Evolutionary conservation across 53 echinoderm and acorn worm genomes (phyloP).

Genomic region (Apostichopus leukothele): DNA sequence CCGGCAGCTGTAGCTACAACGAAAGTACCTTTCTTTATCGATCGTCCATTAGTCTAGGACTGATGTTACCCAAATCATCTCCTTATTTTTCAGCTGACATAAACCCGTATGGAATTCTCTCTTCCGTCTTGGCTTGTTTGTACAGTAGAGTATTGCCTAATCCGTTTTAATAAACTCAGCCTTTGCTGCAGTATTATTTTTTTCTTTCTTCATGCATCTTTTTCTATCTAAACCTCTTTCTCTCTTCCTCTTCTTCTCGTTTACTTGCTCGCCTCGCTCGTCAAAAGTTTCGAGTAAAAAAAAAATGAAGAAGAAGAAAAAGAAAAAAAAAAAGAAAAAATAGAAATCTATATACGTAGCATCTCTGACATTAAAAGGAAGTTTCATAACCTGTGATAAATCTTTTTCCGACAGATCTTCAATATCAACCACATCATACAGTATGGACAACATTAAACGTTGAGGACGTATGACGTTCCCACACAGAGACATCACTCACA

Average conservation of each 20-base stretch:
- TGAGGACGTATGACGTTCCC: not conserved
- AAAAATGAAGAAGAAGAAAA: too few species aligned
- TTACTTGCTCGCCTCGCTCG: conserved; percentile 21
- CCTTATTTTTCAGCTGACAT: conserved; percentile 8
- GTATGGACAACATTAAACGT: not conserved
- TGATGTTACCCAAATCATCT: conserved; percentile 11
- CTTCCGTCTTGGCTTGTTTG: conserved; percentile 5
- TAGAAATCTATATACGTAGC: not conserved
- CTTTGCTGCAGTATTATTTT: not conserved
- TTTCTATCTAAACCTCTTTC: not conserved
- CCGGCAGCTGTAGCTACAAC: conserved; percentile 26
- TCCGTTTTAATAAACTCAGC: conserved; percentile 6
- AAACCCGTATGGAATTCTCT: conserved; percentile 35
- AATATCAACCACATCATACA: not conserved
- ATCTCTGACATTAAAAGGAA: conserved; percentile 3
- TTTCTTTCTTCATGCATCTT: not conserved
- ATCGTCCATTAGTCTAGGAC: conserved; percentile 21
- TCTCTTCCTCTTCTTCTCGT: not conserved
- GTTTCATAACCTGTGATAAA: conserved; percentile 2
- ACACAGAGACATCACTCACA: too few species aligned
- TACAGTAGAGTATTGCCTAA: conserved; percentile 6
- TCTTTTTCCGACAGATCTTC: not conserved
- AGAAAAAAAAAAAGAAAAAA: too few species aligned
- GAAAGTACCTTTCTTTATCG: conserved; percentile 14
- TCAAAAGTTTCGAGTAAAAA: conserved; percentile 21